Evolutionary conservation across 2,113 vertebrate genomes (phyloP).

Genomic region (Herpailurus yagouaroundi): DNA sequence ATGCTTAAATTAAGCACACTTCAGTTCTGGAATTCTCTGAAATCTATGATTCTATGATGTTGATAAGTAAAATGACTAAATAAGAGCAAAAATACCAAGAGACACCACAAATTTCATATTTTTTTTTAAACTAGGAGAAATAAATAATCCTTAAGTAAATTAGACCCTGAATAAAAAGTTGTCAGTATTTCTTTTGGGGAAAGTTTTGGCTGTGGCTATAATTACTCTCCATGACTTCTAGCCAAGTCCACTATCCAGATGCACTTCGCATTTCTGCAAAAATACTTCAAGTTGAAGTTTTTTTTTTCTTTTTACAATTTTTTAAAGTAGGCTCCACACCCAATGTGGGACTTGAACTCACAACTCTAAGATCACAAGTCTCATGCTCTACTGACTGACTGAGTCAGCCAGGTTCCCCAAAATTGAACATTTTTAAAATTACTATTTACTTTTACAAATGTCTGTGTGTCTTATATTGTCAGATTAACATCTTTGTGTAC

Average conservation of each 20-base stretch:
- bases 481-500: not conserved
- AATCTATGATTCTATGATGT: not conserved
- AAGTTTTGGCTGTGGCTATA: not conserved
- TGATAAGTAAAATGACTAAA: constrained; percentile 5
- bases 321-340: not conserved
- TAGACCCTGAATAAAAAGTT: not conserved
- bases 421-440: not conserved
- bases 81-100: not conserved
- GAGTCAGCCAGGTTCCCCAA: not conserved
- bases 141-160: not conserved
- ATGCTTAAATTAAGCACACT: not conserved
- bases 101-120: not conserved
- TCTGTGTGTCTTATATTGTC: not conserved
- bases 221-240: constrained; percentile 14
- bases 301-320: not conserved
- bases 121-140: constrained; percentile 17
- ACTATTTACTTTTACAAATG: not conserved
- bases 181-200: not conserved
- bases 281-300: not conserved
- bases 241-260: constrained; percentile 23
- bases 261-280: not conserved
- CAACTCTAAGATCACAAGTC: not conserved
- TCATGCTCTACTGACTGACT: not conserved
- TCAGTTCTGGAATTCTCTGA: not conserved
- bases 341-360: not conserved